Conservation (phyloP, 1,140 invertebrate genomes). For the Calosoma granatense region DNA sequence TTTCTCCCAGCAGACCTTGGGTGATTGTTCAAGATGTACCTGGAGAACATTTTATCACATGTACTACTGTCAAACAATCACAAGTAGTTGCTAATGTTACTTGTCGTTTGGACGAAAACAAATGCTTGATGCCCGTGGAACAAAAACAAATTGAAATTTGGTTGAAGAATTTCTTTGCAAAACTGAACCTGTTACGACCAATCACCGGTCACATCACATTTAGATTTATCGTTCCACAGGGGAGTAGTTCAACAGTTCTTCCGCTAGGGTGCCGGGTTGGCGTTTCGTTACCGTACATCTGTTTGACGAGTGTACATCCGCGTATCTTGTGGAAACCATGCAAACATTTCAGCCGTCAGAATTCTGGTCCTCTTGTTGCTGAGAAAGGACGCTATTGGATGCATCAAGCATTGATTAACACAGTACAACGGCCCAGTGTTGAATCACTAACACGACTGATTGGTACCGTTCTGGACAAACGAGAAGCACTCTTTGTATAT, state of each 20-base stretch:
- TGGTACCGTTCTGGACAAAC: slow-evolving; percentile 56
- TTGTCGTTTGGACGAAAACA: slow-evolving; percentile 56
- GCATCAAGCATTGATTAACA: slow-evolving; percentile 40
- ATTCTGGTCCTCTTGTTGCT: slow-evolving; percentile 39
- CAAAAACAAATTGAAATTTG: slow-evolving; percentile 56
- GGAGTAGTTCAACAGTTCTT: slow-evolving; percentile 36
- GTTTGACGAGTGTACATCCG: slow-evolving; percentile 55
- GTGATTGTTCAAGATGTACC: slow-evolving; percentile 61
- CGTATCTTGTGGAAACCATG: slow-evolving; percentile 52
- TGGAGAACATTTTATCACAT: slow-evolving; percentile 64
- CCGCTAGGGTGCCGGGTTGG: slow-evolving; percentile 62
- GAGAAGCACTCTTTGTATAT: slow-evolving; percentile 65
- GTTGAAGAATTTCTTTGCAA: slow-evolving; percentile 58
- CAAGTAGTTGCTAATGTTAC: slow-evolving; percentile 66
- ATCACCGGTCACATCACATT: slow-evolving; percentile 69
- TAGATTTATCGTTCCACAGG: slow-evolving; percentile 46
- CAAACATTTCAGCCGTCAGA: slow-evolving; percentile 45
- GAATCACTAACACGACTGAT: slow-evolving; percentile 46
- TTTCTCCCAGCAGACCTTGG: slow-evolving; percentile 63
- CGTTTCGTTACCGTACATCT: slow-evolving; percentile 65
- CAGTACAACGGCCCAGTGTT: slow-evolving; percentile 35
- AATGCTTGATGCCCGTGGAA: slow-evolving; percentile 55
- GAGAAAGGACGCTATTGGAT: slow-evolving; percentile 39
- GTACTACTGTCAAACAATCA: slow-evolving; percentile 67
- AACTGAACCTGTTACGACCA: slow-evolving; percentile 44